These are phyloP conservation scores for Periophthalmus magnuspinnatus DNA, from an alignment of 2,797 vertebrate species.

Conservation along the genomic window DNA sequence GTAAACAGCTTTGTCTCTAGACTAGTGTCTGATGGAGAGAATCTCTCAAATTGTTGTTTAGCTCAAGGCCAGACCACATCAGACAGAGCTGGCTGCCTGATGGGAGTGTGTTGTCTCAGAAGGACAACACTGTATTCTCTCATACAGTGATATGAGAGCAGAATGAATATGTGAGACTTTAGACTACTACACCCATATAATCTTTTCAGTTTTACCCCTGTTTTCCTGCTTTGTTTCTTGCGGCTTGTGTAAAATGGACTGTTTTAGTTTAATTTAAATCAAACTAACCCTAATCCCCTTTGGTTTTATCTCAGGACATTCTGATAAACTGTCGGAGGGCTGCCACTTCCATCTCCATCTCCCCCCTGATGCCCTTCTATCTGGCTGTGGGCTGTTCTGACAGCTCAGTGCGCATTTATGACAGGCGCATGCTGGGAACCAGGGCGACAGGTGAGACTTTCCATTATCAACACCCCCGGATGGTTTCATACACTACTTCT, in stretches of 20 bases:
- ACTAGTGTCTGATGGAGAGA: neutral
- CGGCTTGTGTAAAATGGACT: neutral
- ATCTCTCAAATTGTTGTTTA: constrained; percentile 25
- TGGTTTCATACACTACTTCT: neutral
- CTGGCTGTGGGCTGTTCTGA: constrained; percentile 97
- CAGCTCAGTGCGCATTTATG: constrained; percentile 97
- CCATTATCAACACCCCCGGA: neutral
- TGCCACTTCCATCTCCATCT: constrained; percentile 96
- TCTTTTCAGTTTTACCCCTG: neutral
- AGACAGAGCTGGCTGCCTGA: constrained; percentile 8
- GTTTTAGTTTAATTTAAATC: neutral
- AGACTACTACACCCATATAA: constrained; percentile 29
- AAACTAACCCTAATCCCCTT: neutral
- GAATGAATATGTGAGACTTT: constrained; percentile 39
- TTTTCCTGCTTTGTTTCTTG: neutral
- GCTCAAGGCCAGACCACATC: constrained; percentile 18
- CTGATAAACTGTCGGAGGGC: constrained; percentile 97
- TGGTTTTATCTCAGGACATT: constrained; percentile 84
- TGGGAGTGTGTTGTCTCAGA: constrained; percentile 12
- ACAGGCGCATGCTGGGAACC: constrained; percentile 94
- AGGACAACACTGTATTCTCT: constrained; percentile 34
- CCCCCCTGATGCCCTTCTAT: constrained; percentile 92
- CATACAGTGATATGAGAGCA: constrained; percentile 8
- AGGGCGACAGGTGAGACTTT: constrained; percentile 88
- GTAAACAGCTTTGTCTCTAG: constrained; percentile 7